These are phyloP conservation scores for Aphaenogaster floridana DNA, from an alignment of 1,140 invertebrate genomes.

Conservation along the genomic window DNA sequence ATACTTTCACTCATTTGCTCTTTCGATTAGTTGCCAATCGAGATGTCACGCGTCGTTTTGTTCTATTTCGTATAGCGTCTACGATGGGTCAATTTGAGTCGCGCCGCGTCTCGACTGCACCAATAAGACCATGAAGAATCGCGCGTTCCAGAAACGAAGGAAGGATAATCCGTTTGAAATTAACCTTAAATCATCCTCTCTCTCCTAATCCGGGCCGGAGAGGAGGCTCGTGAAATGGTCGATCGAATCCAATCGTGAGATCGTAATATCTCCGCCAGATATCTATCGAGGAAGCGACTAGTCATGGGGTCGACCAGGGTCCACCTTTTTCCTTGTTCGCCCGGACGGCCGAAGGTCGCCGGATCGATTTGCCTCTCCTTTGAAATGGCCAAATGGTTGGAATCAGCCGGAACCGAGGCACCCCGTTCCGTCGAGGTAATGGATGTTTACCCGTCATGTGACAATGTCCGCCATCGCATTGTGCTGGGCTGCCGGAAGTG, in stretches of 20 bases:
- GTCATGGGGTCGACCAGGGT: conserved; percentile 57
- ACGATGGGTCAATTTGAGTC: conserved; percentile 27
- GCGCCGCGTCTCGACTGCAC: conserved; percentile 17
- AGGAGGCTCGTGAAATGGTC: conserved; percentile 74
- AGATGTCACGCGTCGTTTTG: conserved; percentile 25
- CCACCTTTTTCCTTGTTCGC: conserved; percentile 61
- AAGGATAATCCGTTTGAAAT: conserved; percentile 75
- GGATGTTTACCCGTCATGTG: conserved; percentile 72
- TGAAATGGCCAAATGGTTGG: conserved; percentile 67
- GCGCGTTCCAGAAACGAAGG: conserved; percentile 50
- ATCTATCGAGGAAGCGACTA: conserved; percentile 67
- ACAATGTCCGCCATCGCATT: conserved; percentile 38
- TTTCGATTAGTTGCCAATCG: conserved; percentile 21
- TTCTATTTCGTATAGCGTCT: neutral
- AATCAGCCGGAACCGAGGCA: conserved; percentile 32
- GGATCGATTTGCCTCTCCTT: conserved; percentile 72
- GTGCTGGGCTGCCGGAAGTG: conserved; percentile 10
- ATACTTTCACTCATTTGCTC: neutral
- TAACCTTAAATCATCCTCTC: conserved; percentile 77
- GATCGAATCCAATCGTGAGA: conserved; percentile 77
- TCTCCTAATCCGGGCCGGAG: conserved; percentile 66
- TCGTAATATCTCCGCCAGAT: conserved; percentile 77
- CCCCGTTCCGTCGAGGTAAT: conserved; percentile 52
- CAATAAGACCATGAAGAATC: conserved; percentile 40
- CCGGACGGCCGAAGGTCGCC: conserved; percentile 64